Conservation (phyloP, 2,113 vertebrate genomes). For the Mustelus asterias region DNA sequence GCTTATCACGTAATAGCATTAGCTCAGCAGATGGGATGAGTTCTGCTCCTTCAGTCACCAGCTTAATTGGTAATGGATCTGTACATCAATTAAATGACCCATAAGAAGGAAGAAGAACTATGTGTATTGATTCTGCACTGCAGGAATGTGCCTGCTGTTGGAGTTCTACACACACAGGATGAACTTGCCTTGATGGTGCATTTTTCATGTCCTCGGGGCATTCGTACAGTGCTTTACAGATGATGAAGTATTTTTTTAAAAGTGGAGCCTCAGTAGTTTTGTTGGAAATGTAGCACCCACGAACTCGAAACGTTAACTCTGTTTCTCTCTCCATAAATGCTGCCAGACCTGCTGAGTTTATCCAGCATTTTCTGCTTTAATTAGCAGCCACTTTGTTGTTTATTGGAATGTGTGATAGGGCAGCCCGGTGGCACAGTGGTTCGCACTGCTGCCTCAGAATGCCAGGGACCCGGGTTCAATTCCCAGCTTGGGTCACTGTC, state of each 20-base stretch:
- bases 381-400: too few relatives aligned
- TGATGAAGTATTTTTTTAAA: neutral
- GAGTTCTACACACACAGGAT: neutral
- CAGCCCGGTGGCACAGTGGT: too few relatives aligned
- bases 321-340: too few relatives aligned
- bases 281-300: neutral
- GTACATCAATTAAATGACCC: neutral
- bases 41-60: neutral
- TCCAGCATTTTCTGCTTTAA: too few relatives aligned
- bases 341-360: too few relatives aligned
- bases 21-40: neutral
- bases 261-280: neutral
- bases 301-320: too few relatives aligned
- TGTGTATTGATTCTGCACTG: neutral
- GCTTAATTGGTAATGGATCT: neutral
- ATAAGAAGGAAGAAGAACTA: neutral
- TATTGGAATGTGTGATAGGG: too few relatives aligned
- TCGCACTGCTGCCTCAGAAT: too few relatives aligned
- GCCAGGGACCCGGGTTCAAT: too few relatives aligned
- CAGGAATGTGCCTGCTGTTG: neutral
- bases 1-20: neutral
- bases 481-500: too few relatives aligned
- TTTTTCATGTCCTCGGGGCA: neutral
- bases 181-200: neutral
- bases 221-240: neutral